These are phyloP conservation scores for Morphnarchus princeps DNA, from an alignment of 2,113 vertebrate species.

Conservation along the genomic window DNA sequence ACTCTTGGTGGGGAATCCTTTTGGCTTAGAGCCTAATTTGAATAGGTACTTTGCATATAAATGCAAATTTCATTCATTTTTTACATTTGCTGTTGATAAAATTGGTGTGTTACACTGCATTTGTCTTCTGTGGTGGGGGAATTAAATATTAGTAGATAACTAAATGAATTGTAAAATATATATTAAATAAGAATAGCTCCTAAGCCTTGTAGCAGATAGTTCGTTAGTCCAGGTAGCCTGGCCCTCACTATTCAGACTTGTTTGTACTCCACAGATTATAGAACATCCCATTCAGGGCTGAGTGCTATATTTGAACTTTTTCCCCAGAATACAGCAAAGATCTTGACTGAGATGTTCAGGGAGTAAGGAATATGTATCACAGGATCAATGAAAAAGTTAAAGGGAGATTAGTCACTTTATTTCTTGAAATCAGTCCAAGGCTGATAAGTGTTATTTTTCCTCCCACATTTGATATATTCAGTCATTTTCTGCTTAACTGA, in stretches of 20 bases:
- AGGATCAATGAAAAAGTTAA: not conserved
- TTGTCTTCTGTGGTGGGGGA: not conserved
- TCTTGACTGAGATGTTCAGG: not conserved
- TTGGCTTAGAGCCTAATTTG: not conserved
- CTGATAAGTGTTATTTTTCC: not conserved
- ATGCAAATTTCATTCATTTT: not conserved
- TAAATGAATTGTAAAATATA: not conserved
- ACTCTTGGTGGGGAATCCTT: not conserved
- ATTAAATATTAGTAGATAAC: not conserved
- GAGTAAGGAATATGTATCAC: not conserved
- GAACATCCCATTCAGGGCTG: not conserved
- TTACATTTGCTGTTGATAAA: not conserved
- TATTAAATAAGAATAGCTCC: not conserved
- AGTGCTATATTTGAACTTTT: not conserved
- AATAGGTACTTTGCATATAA: not conserved
- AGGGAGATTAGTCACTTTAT: not conserved
- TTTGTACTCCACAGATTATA: not conserved
- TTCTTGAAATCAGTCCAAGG: not conserved
- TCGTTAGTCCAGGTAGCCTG: not conserved
- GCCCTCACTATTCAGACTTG: not conserved
- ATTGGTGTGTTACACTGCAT: not conserved
- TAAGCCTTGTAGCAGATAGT: not conserved
- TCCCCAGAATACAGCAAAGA: not conserved
- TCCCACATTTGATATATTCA: not conserved
- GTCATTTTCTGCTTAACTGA: not conserved